These are phyloP conservation scores for Fringilla coelebs DNA, from an alignment of 2,797 vertebrate genomes.

Conservation along the genomic window DNA sequence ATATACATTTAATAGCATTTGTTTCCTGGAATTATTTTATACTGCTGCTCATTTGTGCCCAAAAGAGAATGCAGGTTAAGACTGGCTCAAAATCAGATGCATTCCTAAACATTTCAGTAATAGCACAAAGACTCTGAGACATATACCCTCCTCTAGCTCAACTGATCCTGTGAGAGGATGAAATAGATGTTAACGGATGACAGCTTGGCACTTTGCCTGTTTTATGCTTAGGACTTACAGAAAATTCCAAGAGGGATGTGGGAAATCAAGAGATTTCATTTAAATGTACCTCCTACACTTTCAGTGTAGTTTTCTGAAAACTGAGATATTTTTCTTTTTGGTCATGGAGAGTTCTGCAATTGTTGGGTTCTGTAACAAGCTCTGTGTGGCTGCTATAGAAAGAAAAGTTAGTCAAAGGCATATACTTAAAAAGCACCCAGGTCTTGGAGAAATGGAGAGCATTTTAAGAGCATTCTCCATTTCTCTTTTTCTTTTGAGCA, in stretches of 20 bases:
- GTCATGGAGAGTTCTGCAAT: not conserved
- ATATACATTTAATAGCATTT: not conserved
- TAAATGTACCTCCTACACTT: not conserved
- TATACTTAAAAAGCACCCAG: not conserved
- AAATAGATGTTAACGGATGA: constrained; percentile 17
- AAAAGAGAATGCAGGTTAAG: not conserved
- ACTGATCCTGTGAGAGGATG: not conserved
- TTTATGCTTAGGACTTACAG: not conserved
- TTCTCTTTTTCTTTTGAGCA: not conserved
- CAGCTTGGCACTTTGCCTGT: not conserved
- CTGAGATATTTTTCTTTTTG: not conserved
- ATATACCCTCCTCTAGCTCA: not conserved
- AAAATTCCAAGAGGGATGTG: not conserved
- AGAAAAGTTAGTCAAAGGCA: not conserved
- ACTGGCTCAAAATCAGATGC: not conserved
- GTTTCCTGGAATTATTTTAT: not conserved
- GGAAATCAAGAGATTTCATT: constrained; percentile 8
- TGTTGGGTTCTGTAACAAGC: not conserved
- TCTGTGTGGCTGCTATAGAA: not conserved
- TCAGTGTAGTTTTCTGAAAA: not conserved
- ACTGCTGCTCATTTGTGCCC: not conserved
- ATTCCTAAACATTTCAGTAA: not conserved
- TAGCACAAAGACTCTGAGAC: not conserved
- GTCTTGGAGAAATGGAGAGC: not conserved
- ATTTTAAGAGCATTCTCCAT: not conserved